These are phyloP conservation scores for Margaritifera margaritifera DNA, from an alignment of 2,888 invertebrate species.

Conservation along the genomic window DNA sequence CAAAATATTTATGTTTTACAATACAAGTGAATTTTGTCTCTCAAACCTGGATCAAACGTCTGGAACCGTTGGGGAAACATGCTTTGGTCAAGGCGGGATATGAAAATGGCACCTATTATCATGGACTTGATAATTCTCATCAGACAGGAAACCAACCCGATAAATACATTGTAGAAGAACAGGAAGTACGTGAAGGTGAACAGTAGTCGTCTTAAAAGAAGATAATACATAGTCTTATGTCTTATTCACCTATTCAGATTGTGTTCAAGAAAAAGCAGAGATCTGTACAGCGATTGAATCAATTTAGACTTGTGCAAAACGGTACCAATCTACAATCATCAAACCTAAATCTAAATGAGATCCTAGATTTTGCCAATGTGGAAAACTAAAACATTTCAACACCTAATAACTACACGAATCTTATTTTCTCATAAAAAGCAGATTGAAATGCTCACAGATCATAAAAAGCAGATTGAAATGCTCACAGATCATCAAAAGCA, in stretches of 20 bases:
- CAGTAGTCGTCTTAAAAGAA: constrained; percentile 47
- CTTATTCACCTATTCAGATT: background rate
- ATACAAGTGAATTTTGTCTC: background rate
- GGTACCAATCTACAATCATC: too few species aligned
- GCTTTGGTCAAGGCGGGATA: constrained; percentile 61
- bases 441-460: background rate
- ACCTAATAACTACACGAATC: too few species aligned
- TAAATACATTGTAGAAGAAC: constrained; percentile 66
- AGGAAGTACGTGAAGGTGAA: constrained; percentile 65
- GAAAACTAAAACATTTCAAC: too few species aligned
- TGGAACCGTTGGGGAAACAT: constrained; percentile 55
- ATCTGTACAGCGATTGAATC: too few species aligned
- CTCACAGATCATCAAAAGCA: background rate
- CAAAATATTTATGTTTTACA: too few species aligned
- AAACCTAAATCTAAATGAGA: too few species aligned
- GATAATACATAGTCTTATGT: background rate
- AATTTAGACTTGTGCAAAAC: too few species aligned
- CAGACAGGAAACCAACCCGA: constrained; percentile 62
- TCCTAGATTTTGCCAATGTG: too few species aligned
- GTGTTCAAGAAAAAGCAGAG: too few species aligned
- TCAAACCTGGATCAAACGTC: constrained; percentile 57
- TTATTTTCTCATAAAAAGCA: too few species aligned
- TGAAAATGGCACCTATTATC: constrained; percentile 56
- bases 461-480: background rate
- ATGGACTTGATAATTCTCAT: constrained; percentile 39